Evolutionary conservation across 1,140 invertebrate species (phyloP).

Genomic region (Plodia interpunctella): DNA sequence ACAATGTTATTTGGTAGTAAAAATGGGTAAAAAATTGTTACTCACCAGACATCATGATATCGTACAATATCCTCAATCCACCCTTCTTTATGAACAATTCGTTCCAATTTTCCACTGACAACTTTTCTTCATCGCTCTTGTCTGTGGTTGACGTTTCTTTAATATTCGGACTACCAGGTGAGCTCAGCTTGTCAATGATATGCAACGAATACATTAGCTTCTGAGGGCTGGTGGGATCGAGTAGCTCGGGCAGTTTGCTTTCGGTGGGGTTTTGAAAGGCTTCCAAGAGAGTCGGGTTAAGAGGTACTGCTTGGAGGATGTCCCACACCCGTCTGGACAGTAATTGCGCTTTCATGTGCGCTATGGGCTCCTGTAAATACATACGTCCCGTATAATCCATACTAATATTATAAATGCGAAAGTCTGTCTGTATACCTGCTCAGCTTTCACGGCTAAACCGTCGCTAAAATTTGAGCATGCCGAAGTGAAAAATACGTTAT

Average conservation of each 20-base stretch:
- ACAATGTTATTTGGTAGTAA: too few species aligned
- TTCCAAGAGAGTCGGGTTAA: slow-evolving; percentile 89
- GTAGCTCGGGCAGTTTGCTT: slow-evolving; percentile 82
- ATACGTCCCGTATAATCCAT: too few species aligned
- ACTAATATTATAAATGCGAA: too few species aligned
- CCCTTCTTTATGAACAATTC: slow-evolving; percentile 90
- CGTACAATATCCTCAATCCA: slow-evolving; percentile 91
- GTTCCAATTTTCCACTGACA: slow-evolving; percentile 80
- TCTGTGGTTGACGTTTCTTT: slow-evolving; percentile 43
- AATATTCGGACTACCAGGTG: slow-evolving; percentile 41
- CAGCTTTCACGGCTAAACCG: too few species aligned
- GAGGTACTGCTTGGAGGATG: slow-evolving; percentile 92
- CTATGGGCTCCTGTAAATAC: slow-evolving; percentile 81
- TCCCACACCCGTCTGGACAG: slow-evolving; percentile 95
- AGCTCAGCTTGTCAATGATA: slow-evolving; percentile 86
- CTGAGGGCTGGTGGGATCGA: slow-evolving; percentile 92
- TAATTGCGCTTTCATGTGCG: slow-evolving; percentile 93
- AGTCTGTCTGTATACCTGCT: too few species aligned
- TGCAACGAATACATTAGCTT: slow-evolving; percentile 97
- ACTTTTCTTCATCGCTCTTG: slow-evolving; percentile 68
- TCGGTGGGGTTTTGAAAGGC: slow-evolving; percentile 87
- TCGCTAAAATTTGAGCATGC: too few species aligned
- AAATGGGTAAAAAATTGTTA: slow-evolving; percentile 10
- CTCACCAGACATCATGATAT: slow-evolving; percentile 93
- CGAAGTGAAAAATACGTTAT: too few species aligned